phyloP scores from a whole-genome alignment of 2,113 vertebrate species.

The Azemiops feae region DNA sequence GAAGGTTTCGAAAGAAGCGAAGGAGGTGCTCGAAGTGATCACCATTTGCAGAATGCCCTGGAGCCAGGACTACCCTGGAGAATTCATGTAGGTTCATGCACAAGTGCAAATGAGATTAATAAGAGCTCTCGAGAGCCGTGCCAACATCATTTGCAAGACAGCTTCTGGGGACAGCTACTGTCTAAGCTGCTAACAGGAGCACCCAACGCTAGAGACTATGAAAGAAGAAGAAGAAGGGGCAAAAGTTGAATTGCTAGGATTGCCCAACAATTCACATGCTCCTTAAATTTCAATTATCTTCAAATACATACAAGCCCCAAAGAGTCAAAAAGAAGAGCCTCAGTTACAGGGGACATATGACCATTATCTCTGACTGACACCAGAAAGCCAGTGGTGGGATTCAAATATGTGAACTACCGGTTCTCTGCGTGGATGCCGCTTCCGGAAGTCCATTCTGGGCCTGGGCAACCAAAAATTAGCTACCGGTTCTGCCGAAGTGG shows the following conservation, averaged over 20 bases:
- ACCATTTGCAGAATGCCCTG: not conserved
- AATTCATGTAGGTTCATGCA: not conserved
- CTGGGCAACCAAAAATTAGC: too few species aligned
- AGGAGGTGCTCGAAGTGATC: not conserved
- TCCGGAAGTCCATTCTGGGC: too few species aligned
- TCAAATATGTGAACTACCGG: too few species aligned
- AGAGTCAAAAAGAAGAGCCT: not conserved
- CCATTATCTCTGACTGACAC: not conserved
- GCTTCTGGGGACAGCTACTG: too few species aligned
- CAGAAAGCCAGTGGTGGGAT: too few species aligned
- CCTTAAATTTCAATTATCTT: not conserved
- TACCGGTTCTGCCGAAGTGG: too few species aligned
- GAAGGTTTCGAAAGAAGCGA: too few species aligned
- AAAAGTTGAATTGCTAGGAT: not conserved
- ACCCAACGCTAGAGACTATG: not conserved
- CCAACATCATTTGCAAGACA: not conserved
- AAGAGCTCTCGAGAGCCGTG: not conserved
- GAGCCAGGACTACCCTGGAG: not conserved
- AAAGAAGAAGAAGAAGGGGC: not conserved
- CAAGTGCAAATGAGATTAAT: not conserved
- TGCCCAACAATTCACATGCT: not conserved
- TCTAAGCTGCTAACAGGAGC: not conserved
- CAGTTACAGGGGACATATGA: not conserved
- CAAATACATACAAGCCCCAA: not conserved
- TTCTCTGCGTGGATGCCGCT: too few species aligned